Evolutionary conservation across 2,888 invertebrate species (phyloP).

Genomic region (Hylaea fasciaria): DNA sequence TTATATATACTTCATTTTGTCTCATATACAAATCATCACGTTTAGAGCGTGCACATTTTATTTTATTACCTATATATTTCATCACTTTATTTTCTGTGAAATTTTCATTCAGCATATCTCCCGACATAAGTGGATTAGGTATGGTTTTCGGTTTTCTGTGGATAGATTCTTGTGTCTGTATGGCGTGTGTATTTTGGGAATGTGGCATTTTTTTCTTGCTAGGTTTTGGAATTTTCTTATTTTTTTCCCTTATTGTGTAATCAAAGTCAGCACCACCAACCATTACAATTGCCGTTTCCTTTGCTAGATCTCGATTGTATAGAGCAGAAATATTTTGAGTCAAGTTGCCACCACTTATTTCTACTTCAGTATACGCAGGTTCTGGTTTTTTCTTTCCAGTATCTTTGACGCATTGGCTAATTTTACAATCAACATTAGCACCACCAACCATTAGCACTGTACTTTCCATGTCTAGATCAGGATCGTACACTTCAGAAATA

Average conservation of each 20-base stretch:
- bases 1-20: too few species aligned
- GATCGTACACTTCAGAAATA: not conserved
- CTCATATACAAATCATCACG: too few species aligned
- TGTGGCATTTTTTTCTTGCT: not conserved
- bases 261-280: constrained; percentile 13
- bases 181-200: too few species aligned
- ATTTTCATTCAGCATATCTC: too few species aligned
- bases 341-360: not conserved
- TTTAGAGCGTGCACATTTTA: too few species aligned
- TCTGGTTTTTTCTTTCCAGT: not conserved
- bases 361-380: not conserved
- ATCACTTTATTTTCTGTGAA: too few species aligned
- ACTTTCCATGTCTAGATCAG: not conserved
- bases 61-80: too few species aligned
- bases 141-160: too few species aligned
- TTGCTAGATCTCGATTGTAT: constrained; percentile 1
- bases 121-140: too few species aligned
- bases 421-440: not conserved
- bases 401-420: not conserved
- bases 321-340: constrained; percentile 3
- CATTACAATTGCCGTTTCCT: constrained; percentile 15
- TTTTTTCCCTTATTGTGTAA: not conserved
- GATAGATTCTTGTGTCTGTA: too few species aligned
- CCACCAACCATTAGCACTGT: not conserved
- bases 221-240: not conserved